These are phyloP conservation scores for Acridotheres tristis DNA, from an alignment of 2,797 vertebrate genomes.

Conservation along the genomic window DNA sequence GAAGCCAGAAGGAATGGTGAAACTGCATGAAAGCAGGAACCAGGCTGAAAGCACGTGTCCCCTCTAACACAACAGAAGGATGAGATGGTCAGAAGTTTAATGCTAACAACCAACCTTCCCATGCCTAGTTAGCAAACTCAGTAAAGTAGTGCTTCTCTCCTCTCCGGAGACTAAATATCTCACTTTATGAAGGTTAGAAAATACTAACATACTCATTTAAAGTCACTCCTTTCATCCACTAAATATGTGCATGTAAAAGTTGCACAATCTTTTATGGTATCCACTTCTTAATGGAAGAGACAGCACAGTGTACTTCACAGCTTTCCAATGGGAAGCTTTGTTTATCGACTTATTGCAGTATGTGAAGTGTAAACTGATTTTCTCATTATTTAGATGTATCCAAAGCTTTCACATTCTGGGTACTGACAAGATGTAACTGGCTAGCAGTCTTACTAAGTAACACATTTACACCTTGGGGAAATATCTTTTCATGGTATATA, in stretches of 20 bases:
- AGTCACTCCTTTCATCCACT: not conserved
- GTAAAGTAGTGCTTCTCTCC: not conserved
- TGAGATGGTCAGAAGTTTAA: not conserved
- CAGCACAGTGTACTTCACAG: not conserved
- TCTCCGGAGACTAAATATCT: not conserved
- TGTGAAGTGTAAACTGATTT: slow-evolving; percentile 39
- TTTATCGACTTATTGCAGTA: slow-evolving; percentile 27
- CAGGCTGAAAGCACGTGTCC: not conserved
- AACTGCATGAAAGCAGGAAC: not conserved
- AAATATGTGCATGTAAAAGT: not conserved
- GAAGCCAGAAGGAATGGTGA: not conserved
- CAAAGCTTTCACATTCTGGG: slow-evolving; percentile 40
- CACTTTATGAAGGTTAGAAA: not conserved
- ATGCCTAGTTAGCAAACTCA: not conserved
- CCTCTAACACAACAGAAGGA: not conserved
- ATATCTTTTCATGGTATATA: slow-evolving; percentile 59
- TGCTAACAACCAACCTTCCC: not conserved
- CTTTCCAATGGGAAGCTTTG: slow-evolving; percentile 19
- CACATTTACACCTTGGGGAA: slow-evolving; percentile 67
- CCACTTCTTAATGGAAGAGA: not conserved
- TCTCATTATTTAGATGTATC: slow-evolving; percentile 39
- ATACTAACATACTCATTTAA: not conserved
- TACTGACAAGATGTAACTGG: slow-evolving; percentile 52
- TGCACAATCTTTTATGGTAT: slow-evolving; percentile 9
- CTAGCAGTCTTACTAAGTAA: slow-evolving; percentile 52